Evolutionary conservation across 1,140 invertebrate genomes (phyloP), one percentile per base, ranked within the genome.

Genomic region (Orussus abietinus): DNA sequence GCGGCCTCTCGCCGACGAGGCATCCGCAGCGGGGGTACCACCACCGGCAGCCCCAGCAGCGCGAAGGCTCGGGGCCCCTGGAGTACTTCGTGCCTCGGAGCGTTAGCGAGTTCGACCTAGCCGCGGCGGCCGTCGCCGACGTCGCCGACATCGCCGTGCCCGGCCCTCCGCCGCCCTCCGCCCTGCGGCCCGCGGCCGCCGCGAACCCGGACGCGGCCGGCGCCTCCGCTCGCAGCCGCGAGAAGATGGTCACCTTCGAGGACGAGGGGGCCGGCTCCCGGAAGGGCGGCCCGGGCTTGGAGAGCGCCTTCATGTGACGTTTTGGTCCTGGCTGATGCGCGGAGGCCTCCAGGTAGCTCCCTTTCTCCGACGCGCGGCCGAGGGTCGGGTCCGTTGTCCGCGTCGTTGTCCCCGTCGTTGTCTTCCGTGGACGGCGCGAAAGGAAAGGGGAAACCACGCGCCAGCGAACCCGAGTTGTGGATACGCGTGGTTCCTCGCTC

Each of bases 71-170:
- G 34, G 67, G 80, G 18, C 78, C 84, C 37, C 78, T 87, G 26
- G 86, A 89, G 57, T 88, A 89, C 59, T 89, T 88, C 64, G 85
- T 88, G 37, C 86, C 86, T 30, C 75, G 86, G 38, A 88, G 85
- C 68, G 77, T 88, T 15, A 88, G 85, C 60, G 86, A 88, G 59
- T 88, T 88, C 51, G 86, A 89, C 62, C 57, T 88, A 19, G 81
- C 83, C 1, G 66, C 79, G 0, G 75, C 78, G 0, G 77, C 76
- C 2, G 75, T 80, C 18, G 64, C 60, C 5, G 69, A 69, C 20
- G 62, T 67, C 10, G 67, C 60, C 5, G 69, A 69, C 20, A 62
- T 67, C 10, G 67, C 77, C 18, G 73, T 75, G 2, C 64, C 79
- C 7, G 75, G 75, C 0, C 74, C 75, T 1, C 69, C 72, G 0